Percentiles rank a stretch among this genome's conserved stretches.
Evolutionary conservation across 2,888 invertebrate species (phyloP).

Genomic region (Uloborus plumipes): DNA sequence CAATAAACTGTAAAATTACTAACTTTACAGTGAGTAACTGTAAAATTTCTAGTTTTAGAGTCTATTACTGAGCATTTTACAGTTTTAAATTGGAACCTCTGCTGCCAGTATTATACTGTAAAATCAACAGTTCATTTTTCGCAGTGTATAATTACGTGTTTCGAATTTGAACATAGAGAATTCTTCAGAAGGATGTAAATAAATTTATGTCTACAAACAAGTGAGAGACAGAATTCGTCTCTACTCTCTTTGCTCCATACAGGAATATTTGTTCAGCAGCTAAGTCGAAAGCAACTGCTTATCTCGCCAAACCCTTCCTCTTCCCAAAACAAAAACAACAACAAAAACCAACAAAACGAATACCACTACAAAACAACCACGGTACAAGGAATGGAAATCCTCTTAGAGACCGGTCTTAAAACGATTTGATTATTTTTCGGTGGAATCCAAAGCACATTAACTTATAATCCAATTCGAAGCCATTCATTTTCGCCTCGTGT

Average conservation of each 20-base stretch:
- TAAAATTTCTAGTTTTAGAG: too few species aligned
- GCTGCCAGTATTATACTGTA: too few species aligned
- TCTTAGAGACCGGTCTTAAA: conserved; percentile 30
- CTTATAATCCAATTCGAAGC: conserved; percentile 51
- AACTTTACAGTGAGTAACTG: too few species aligned
- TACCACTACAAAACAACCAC: background rate
- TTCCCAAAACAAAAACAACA: conserved; percentile 7
- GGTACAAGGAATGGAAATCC: conserved; percentile 17
- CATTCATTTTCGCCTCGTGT: conserved; percentile 40
- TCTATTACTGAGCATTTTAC: too few species aligned
- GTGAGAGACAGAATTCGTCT: background rate
- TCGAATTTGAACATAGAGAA: too few species aligned
- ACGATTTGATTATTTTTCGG: conserved; percentile 57
- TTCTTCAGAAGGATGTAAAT: too few species aligned
- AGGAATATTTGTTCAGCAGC: conserved; percentile 39
- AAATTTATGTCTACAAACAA: too few species aligned
- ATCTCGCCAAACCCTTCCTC: too few species aligned
- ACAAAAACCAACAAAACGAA: conserved; percentile 13
- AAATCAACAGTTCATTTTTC: too few species aligned
- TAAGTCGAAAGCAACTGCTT: conserved; percentile 25
- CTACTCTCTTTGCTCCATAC: conserved; percentile 15
- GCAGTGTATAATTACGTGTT: too few species aligned
- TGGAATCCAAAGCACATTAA: conserved; percentile 36
- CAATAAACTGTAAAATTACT: too few species aligned
- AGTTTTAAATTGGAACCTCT: too few species aligned